These are phyloP conservation scores for Drosophila birchii DNA, from an alignment of 2,888 invertebrate genomes.

Conservation along the genomic window DNA sequence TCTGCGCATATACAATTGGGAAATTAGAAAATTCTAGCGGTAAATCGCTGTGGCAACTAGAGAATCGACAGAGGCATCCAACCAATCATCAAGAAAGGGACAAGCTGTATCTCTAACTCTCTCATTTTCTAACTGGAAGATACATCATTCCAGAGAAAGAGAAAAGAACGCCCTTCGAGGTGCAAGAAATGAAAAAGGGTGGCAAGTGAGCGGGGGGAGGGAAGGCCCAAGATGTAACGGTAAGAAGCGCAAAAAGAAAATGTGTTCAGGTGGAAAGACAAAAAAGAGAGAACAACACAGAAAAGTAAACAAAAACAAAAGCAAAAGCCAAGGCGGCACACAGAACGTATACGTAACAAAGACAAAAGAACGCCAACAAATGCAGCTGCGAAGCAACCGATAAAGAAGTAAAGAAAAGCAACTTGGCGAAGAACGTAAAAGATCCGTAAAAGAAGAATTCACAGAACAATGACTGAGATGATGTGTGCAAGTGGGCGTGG, in stretches of 20 bases:
- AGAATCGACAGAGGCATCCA: constrained; percentile 17
- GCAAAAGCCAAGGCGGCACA: constrained; percentile 10
- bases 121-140: constrained; percentile 14
- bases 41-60: constrained; percentile 34
- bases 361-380: constrained; percentile 41
- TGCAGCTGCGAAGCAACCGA: constrained; percentile 37
- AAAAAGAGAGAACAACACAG: constrained; percentile 7
- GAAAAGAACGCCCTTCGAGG: constrained; percentile 34
- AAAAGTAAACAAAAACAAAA: constrained; percentile 33
- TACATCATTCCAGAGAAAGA: constrained; percentile 24
- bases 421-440: not conserved
- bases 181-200: not conserved
- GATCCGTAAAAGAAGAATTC: constrained; percentile 2
- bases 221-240: constrained; percentile 13
- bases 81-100: constrained; percentile 7
- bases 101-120: not conserved
- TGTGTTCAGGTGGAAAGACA: constrained; percentile 31
- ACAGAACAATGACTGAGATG: not conserved
- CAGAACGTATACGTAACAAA: constrained; percentile 16
- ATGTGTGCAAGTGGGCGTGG: constrained; percentile 22
- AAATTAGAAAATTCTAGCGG: constrained; percentile 58
- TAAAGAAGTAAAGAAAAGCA: constrained; percentile 30
- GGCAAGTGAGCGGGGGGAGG: not conserved
- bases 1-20: constrained; percentile 63
- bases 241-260: constrained; percentile 14